These are phyloP conservation scores for Macrobrachium rosenbergii DNA, from an alignment of 1,140 invertebrate genomes.

Conservation along the genomic window DNA sequence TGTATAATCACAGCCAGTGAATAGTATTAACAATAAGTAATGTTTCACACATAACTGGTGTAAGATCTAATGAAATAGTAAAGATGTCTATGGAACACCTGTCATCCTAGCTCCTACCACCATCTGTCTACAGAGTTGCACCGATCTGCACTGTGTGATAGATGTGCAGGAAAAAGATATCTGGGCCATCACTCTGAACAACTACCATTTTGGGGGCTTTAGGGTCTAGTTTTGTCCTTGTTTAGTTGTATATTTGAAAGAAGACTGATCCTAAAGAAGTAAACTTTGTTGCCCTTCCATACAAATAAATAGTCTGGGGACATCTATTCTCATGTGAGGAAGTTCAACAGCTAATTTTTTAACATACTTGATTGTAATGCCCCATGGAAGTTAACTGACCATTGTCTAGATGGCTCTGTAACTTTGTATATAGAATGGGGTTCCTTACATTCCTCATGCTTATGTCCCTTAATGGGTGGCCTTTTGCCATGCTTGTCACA, in stretches of 20 bases:
- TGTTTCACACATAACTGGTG: conserved; percentile 1
- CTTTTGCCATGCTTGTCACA: conserved; percentile 9
- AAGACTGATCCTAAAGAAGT: conserved; percentile 8
- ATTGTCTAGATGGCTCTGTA: not conserved
- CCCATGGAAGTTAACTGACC: conserved; percentile 4
- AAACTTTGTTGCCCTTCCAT: not conserved
- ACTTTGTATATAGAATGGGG: conserved; percentile 15
- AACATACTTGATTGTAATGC: conserved; percentile 15
- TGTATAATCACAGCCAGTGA: conserved; percentile 18
- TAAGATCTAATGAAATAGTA: not conserved
- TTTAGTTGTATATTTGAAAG: conserved; percentile 10
- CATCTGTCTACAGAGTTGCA: not conserved
- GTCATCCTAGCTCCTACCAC: not conserved
- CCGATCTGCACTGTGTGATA: conserved; percentile 4
- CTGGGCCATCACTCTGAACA: conserved; percentile 14
- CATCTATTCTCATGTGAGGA: conserved; percentile 17
- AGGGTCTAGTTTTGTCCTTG: conserved; percentile 6
- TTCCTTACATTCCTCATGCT: not conserved
- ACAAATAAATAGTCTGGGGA: conserved; percentile 8
- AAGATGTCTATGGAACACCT: conserved; percentile 5
- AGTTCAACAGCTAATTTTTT: conserved; percentile 16
- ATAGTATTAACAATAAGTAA: not conserved
- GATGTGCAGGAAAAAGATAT: conserved; percentile 1
- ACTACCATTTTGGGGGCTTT: not conserved
- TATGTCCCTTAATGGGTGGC: conserved; percentile 1